Evolutionary conservation across 2,888 invertebrate genomes (phyloP).

Genomic region (Nasonia oneida): DNA sequence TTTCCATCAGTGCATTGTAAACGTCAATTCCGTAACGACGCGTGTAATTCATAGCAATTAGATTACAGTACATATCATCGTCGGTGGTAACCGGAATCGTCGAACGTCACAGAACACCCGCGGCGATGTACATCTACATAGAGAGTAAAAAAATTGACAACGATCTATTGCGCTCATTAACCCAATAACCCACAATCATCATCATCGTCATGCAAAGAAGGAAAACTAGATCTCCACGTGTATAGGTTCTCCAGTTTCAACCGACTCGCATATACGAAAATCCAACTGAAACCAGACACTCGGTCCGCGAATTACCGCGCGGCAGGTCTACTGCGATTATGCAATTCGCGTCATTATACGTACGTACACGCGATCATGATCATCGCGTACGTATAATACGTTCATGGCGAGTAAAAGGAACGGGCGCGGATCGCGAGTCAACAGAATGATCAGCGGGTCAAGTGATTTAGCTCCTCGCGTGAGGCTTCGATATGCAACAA

Average conservation of each 20-base stretch:
- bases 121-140: background rate
- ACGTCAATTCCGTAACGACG: background rate
- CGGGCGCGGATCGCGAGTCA: slow-evolving; percentile 56
- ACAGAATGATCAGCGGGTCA: slow-evolving; percentile 65
- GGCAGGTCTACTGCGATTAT: slow-evolving; percentile 6
- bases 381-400: background rate
- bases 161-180: slow-evolving; percentile 1
- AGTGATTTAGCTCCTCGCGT: slow-evolving; percentile 36
- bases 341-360: slow-evolving; percentile 16
- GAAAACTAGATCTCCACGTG: background rate
- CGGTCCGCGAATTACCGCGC: background rate
- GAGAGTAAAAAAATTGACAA: slow-evolving; percentile 7
- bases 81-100: background rate
- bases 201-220: background rate
- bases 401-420: background rate
- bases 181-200: slow-evolving; percentile 1
- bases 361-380: background rate
- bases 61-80: background rate
- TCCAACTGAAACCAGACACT: background rate
- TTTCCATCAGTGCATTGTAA: too few relatives aligned
- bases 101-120: background rate
- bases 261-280: background rate
- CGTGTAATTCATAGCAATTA: background rate
- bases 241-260: background rate
- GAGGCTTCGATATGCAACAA: background rate